Base-by-base conservation (phyloP, 1,140 invertebrate species). In the Drosophila kanapiae region DNA sequence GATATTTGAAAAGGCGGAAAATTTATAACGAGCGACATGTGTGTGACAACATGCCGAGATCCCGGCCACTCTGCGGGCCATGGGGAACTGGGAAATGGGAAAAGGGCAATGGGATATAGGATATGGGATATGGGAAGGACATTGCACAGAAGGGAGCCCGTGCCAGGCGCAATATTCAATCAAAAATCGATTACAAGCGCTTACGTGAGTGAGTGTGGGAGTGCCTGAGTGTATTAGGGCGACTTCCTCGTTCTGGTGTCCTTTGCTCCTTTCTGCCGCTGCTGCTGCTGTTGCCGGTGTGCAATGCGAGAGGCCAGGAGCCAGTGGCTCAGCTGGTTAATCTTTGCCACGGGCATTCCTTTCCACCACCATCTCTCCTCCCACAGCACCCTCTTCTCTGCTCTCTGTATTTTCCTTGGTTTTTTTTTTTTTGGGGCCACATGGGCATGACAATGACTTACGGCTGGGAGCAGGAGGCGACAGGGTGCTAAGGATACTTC, bases 1-100 rank as follows among this genome's bases (percentile, higher is more conserved):
- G 91, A 92, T 92, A 92, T 92, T 92, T 92, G 91, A 92, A 92
- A 92, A 92, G 86, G 91, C 91, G 91, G 91, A 92, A 92, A 92
- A 91, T 92, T 91, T 92, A 88, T 92, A 92, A 91, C 87, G 72
- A 85, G 85, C 84, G 88, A 92, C 91, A 92, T 92, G 83, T 92
- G 91, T 90, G 86, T 85, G 85, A 90, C 85, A 90, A 90, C 81
- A 85, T 79, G 78, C 82, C 76, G 62, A 61, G 53, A 38, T 56
- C 53, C 53, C 35, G 53, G 51, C 16, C 35, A 38, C 6, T 38
- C 8, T 56, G 7, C 18, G 53, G 23, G 11, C 7, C 23, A 18
- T 8, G 61, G 35, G 54, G 16, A 33, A n/a, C 3, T 18, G 5
- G 18, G 49, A 14, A 14, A 23, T n/a, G 53, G 23, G 13, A 16